Evolutionary conservation across 2,113 vertebrate species (phyloP), one percentile per base, ranked within the genome.

Genomic region (Barnardius zonarius): DNA sequence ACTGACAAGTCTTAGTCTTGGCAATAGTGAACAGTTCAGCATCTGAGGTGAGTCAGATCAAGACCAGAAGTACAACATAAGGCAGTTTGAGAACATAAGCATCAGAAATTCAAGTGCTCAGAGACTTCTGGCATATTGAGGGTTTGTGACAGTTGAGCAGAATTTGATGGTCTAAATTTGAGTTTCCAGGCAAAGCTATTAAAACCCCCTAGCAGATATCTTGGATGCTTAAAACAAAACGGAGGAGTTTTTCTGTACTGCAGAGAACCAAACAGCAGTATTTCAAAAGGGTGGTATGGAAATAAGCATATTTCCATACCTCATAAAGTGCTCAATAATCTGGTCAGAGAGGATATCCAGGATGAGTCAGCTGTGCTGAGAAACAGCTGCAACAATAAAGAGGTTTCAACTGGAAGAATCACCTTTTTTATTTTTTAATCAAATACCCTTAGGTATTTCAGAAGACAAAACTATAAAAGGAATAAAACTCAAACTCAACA

Each of bases 11-110:
- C 76, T 86, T 77, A 88, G 16, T 57, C 80, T 88, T 93, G 83
- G 80, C 83, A 86, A 30, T 17, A 74, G 59, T 17, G 33, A 92
- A 30, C 24, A 22, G 44, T 66, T 92, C 63, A 86, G 54, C 55
- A 83, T 78, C 68, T 86, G 86, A 91, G 89, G 91, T 48, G 59
- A 91, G 68, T 86, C 86, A 96, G 91, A 88, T 88, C 66, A 93
- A 86, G 89, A 77, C 81, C 72, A 95, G 83, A 95, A 96, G 35
- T 55, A 80, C 41, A 74, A 81, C 95, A 94, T 79, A 94, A 95
- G 95, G 92, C 74, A 91, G 46, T 7, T 68, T 59, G 17, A n/a
- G 81, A 95, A 96, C 81, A 84, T 12, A 55, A 78, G 51, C 43
- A 92, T 59, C 73, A 93, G 77, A 94, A 95, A 84, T 67, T 70